Conservation (phyloP, 2,888 invertebrate genomes). For the Microctonus aethiopoides region DNA sequence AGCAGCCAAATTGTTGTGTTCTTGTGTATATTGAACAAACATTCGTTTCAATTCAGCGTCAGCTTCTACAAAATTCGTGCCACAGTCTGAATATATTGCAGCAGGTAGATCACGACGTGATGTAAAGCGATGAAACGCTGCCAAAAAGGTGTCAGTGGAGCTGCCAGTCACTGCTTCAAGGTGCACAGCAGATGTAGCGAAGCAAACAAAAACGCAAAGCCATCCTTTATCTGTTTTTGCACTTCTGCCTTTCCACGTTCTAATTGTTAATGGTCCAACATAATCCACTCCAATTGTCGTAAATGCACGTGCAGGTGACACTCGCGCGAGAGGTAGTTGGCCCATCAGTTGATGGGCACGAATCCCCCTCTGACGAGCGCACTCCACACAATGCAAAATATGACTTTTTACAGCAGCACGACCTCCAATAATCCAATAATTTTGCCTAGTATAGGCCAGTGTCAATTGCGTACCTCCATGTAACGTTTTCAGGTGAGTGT, state of each 20-base stretch:
- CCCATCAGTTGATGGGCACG: no score
- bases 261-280: no score
- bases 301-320: slow-evolving; percentile 41
- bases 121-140: slow-evolving; percentile 12
- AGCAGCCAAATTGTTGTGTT: neutral
- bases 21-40: neutral
- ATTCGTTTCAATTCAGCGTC: neutral
- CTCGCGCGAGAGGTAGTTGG: neutral
- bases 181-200: no score
- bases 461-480: slow-evolving; percentile 38
- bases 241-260: no score
- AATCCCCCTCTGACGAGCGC: slow-evolving; percentile 35
- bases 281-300: slow-evolving; percentile 20
- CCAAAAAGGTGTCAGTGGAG: slow-evolving; percentile 38
- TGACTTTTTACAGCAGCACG: slow-evolving; percentile 19
- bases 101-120: neutral
- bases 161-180: slow-evolving; percentile 36
- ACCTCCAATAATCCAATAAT: slow-evolving; percentile 34
- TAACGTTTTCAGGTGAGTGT: slow-evolving; percentile 22
- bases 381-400: slow-evolving; percentile 30
- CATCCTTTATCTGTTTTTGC: no score
- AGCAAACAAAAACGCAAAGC: no score
- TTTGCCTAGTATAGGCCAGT: neutral
- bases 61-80: neutral
- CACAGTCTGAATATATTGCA: no score